phyloP scores from a whole-genome alignment of 2,113 vertebrate genomes.

The Laticauda laticaudata region DNA sequence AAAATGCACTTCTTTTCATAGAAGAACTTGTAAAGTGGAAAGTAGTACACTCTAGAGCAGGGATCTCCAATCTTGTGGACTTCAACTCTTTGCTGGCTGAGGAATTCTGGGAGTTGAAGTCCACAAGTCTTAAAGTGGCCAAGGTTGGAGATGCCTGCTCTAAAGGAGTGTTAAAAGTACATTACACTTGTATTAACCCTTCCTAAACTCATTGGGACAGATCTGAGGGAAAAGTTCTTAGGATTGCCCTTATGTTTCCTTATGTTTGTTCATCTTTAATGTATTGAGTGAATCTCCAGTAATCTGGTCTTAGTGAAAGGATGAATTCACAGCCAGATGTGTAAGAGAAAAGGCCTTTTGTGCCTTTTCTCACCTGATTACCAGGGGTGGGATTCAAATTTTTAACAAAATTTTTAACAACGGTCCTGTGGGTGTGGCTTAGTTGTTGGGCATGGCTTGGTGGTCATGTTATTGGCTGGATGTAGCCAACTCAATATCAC shows the following conservation, averaged over 20 bases:
- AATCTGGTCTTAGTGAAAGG: slow-evolving; percentile 54
- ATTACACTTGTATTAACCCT: neutral
- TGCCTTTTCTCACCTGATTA: neutral
- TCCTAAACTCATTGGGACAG: neutral
- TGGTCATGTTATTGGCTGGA: too few species aligned
- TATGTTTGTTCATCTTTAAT: neutral
- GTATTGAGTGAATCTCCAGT: neutral
- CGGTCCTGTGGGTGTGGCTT: too few species aligned
- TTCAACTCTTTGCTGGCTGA: too few species aligned
- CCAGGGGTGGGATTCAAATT: too few species aligned
- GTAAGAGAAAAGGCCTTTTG: slow-evolving; percentile 32
- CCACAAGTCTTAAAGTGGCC: too few species aligned
- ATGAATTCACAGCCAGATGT: slow-evolving; percentile 51
- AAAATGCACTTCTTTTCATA: neutral
- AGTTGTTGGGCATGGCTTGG: too few species aligned
- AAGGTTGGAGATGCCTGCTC: too few species aligned
- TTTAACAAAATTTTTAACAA: too few species aligned
- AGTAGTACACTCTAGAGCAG: neutral
- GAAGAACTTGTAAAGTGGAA: neutral
- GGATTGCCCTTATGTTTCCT: neutral
- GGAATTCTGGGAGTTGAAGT: too few species aligned
- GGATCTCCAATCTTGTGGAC: too few species aligned
- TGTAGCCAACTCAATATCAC: too few species aligned
- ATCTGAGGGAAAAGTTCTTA: neutral
- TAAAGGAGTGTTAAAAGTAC: neutral